Base-by-base conservation (phyloP, 2,113 vertebrate genomes). In the Eulacestoma nigropectus region DNA sequence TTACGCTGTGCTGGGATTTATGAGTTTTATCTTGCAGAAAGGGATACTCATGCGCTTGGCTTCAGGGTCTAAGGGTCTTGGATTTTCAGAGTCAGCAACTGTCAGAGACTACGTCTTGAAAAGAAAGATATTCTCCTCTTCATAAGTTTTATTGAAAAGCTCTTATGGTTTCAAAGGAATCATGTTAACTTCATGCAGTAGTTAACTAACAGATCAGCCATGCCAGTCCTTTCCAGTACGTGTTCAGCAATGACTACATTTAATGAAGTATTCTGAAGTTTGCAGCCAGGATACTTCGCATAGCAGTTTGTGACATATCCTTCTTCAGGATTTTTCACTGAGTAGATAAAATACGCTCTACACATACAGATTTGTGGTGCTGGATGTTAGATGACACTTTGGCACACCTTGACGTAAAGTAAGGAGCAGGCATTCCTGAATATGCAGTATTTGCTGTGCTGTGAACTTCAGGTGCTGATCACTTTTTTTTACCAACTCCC, bases 21-120 rank as follows among this genome's bases (percentile, higher is more conserved):
- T 25, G 19, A 80, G 39, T 47, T 69, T 55, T 37, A 29, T 53
- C 46, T 49, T 63, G 33, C 65, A 46, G n/a, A 65, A 76, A 60
- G 15, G 13, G 63, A 85, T 41, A 64, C 19, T 63, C 21, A 46
- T 1, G 11, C 0, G 0, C 53, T 63, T 63, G 26, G 46, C 23
- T 60, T 53, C 18, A 62, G 15, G 8, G 15, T 65, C 41, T 73
- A 23, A 62, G 14, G 5, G 15, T 69, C 44, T 86, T 49, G 37
- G 47, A 53, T 81, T 33, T 84, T 57, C 18, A 32, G 25, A 86
- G 42, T 67, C 39, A 78, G 50, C 16, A 81, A 30, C 33, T 67
- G 25, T 10, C 32, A 81, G 50, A 73, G 25, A 84, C 30, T 47
- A 76, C 35, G 42, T 53, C 19, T 39, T 75, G 68, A 57, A 81